A percentile compares a stretch with the other conserved stretches of the same genome.
phyloP scores from a whole-genome alignment of 2,888 invertebrate genomes.

The Limnephilus marmoratus region DNA sequence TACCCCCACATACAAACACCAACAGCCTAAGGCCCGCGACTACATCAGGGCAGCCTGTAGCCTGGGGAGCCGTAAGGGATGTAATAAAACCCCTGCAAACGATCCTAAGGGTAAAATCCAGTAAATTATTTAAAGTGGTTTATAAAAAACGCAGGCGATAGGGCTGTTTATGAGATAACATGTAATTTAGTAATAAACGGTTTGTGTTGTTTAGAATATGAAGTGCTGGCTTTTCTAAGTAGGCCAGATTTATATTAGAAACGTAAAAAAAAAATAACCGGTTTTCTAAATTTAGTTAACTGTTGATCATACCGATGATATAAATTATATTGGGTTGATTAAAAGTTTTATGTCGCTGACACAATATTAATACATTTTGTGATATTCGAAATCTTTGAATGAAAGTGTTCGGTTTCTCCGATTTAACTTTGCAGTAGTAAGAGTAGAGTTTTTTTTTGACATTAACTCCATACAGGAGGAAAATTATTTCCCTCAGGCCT shows the following conservation, averaged over 20 bases:
- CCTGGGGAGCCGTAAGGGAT: slow-evolving; percentile 45
- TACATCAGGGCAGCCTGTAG: neutral
- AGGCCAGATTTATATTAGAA: neutral
- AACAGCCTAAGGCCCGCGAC: neutral
- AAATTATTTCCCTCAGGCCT: no score
- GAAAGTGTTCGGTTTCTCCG: no score
- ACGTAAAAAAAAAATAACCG: neutral
- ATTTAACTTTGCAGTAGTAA: no score
- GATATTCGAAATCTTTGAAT: no score
- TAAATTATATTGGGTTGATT: neutral
- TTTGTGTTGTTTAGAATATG: neutral
- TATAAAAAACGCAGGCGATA: slow-evolving; percentile 15
- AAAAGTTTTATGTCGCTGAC: no score
- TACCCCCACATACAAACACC: neutral
- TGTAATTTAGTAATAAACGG: neutral
- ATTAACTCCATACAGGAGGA: no score
- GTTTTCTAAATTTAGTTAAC: neutral
- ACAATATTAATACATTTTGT: no score
- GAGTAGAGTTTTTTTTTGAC: no score
- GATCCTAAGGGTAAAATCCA: slow-evolving; percentile 36
- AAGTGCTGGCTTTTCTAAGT: neutral
- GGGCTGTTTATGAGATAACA: slow-evolving; percentile 2
- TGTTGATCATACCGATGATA: neutral
- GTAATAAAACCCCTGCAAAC: slow-evolving; percentile 49
- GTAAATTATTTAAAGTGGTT: slow-evolving; percentile 34